Evolutionary conservation across 2,888 invertebrate genomes (phyloP), one percentile per base, ranked within the genome.

Genomic region (Drosophila nigricruria): DNA sequence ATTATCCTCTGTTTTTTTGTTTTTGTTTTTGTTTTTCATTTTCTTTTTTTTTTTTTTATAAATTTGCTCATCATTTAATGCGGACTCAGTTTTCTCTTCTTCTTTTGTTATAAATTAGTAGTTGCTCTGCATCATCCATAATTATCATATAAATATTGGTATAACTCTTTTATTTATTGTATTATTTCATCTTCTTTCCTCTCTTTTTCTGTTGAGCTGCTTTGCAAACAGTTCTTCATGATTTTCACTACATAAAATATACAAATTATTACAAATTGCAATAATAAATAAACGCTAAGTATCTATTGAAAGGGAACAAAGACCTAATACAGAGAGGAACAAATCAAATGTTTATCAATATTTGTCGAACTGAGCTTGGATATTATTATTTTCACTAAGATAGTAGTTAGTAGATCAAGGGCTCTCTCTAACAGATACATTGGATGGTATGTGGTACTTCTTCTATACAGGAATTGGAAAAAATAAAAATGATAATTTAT

Each of bases 121-220:
- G 52, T 81, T 83, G 77, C 72, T 79, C 77, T 88, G 79, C 79
- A 82, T 88, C 87, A 75, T 79, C 79, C 58, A 72, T 84, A 89
- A 70, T 82, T 74, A 83, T 88, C 60, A 73, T 89, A 87, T 89
- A 81, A 82, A 89, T 87, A 84, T 84, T 87, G 89, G 74, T 75
- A 73, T 83, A 81, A 82, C 74, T 77, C 80, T 79, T 79, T 73
- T 76, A 57, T 70, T 73, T 56, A 68, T 73, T 50, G 67, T 59
- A 16, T 58, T 34, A 38, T 36, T 40, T 64, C 18, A 57, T 65
- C 54, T 74, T 63, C 70, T 63, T 63, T 62, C 60, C 68, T 74
- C 70, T 43, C 61, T 66, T 63, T 53, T 53, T 61, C 79, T 71
- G 36, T 66, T 60, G 25, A 66, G 67, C 53, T 72, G 52, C 72